Evolutionary conservation across 2,888 invertebrate species (phyloP), one percentile per base, ranked within the genome.

Genomic region (Andrena chrysosceles): DNA sequence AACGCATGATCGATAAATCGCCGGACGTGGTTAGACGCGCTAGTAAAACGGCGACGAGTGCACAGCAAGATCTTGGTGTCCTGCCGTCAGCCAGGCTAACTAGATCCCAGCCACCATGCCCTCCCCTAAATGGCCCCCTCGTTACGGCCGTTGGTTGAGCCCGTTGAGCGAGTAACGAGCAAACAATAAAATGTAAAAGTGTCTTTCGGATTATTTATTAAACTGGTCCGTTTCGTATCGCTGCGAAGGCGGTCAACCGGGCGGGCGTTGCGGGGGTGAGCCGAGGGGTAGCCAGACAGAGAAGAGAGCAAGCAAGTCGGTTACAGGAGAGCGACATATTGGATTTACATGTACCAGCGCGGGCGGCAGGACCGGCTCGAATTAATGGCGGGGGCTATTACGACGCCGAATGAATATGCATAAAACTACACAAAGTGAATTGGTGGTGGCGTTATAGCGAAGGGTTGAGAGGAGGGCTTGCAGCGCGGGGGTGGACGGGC

Each of bases 381-480:
- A 92, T 92, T 92, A 92, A 92, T 92, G 90, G 91, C 88, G 67
- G 84, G 88, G 86, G 87, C 90, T 91, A 91, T 91, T 91, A 91
- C 91, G 87, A 87, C 79, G 88, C 83, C 89, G 89, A 91, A 92
- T 92, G 91, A 91, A 92, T 92, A 92, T 91, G 92, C 92, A 92
- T 92, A 92, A 91, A 92, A 92, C 87, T 91, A 90, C 89, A 90
- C 91, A 92, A 91, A 92, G 92, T 91, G 91, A 91, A 92, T 91
- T 90, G 90, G 91, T 88, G 88, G 82, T 68, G 78, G 83, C 81
- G 88, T 83, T 80, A 79, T 83, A 83, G 80, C 79, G 66, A 35
- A 56, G 49, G 77, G 74, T n/a, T 10, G 80, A 31, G 52, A 49
- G 54, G 62, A n/a, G 71, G 70, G 42, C 31, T 42, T 63, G 31